Percentiles rank a stretch among this genome's conserved stretches.
Conservation (phyloP, 2,113 vertebrate genomes). For the human region DNA sequence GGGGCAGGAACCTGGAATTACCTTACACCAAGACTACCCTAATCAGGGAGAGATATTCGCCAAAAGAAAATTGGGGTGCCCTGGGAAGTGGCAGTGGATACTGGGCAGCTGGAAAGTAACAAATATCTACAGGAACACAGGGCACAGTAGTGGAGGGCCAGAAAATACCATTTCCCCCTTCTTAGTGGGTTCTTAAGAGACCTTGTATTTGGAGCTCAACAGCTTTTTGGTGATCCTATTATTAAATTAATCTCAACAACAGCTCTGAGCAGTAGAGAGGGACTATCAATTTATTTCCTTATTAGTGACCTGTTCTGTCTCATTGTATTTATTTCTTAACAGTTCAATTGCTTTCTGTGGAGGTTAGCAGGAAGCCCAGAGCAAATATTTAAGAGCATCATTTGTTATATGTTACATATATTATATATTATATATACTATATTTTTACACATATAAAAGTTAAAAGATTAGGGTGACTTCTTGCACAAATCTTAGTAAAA, state of each 20-base stretch:
- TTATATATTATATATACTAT: neutral
- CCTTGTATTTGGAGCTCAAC: slow-evolving; percentile 37
- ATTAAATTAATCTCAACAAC: slow-evolving; percentile 54
- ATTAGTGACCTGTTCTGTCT: slow-evolving; percentile 41
- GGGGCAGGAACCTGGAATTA: neutral
- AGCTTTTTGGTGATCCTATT: slow-evolving; percentile 38
- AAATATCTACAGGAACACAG: neutral
- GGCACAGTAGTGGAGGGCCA: neutral
- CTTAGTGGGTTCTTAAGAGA: neutral
- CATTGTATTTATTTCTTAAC: slow-evolving; percentile 33
- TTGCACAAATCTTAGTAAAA: neutral
- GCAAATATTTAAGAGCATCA: slow-evolving; percentile 14
- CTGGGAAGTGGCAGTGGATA: neutral
- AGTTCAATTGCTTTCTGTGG: slow-evolving; percentile 7
- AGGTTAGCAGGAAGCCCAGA: slow-evolving; percentile 18
- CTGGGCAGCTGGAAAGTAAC: neutral
- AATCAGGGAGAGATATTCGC: neutral
- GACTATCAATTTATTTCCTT: neutral
- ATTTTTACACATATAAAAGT: slow-evolving; percentile 20
- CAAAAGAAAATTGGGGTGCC: neutral
- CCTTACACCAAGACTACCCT: neutral
- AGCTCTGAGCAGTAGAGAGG: neutral
- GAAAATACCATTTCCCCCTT: neutral
- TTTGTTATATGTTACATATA: neutral
- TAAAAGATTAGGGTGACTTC: slow-evolving; percentile 4